A percentile compares a stretch with the other conserved stretches of the same genome.
These are phyloP conservation scores for Vireo altiloquus DNA, from an alignment of 2,113 vertebrate genomes.

Conservation along the genomic window DNA sequence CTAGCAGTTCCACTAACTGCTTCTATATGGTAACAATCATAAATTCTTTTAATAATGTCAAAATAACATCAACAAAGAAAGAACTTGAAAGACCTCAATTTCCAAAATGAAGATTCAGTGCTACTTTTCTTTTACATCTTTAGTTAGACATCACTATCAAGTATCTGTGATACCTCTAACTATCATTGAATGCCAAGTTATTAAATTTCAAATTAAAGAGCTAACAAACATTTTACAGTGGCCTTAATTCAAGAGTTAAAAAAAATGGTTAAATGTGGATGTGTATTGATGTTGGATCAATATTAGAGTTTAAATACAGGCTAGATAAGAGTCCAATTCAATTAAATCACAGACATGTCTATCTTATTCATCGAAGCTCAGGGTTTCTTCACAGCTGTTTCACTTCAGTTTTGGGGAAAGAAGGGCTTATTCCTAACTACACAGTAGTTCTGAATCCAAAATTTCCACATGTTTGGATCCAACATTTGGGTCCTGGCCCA, in stretches of 20 bases:
- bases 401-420: background rate
- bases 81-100: background rate
- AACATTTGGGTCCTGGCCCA: background rate
- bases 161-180: background rate
- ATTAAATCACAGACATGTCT: background rate
- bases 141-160: background rate
- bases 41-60: background rate
- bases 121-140: background rate
- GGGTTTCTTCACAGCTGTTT: slow-evolving; percentile 18
- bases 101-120: background rate
- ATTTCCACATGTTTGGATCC: slow-evolving; percentile 39
- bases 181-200: background rate
- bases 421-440: background rate
- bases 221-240: background rate
- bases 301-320: background rate
- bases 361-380: background rate
- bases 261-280: background rate
- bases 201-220: background rate
- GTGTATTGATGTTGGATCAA: background rate
- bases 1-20: background rate
- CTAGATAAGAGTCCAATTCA: background rate
- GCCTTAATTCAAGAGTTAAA: background rate
- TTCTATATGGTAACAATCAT: background rate
- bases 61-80: background rate
- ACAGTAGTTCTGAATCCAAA: background rate